A percentile compares a stretch with the other conserved stretches of the same genome.
Evolutionary conservation across 2,888 invertebrate species (phyloP).

Genomic region (Cetonia aurata): DNA sequence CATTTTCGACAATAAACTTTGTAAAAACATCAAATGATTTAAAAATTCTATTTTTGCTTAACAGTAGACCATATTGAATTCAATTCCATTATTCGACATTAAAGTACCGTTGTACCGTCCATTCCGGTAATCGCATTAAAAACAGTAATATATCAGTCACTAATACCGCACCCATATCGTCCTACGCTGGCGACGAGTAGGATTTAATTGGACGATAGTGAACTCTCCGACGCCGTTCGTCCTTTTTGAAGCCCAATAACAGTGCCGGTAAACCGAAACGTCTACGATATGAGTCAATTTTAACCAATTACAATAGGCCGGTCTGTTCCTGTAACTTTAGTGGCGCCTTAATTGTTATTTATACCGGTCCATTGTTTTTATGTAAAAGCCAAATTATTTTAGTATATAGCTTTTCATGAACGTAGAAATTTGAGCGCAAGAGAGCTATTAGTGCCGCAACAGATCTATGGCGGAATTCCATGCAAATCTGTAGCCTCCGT

Average conservation of each 20-base stretch:
- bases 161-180: slow-evolving; percentile 4
- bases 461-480: too few relatives aligned
- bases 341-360: slow-evolving; percentile 20
- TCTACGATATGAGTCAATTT: slow-evolving; percentile 16
- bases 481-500: too few relatives aligned
- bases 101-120: not conserved
- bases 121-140: slow-evolving; percentile 16
- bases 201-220: slow-evolving; percentile 15
- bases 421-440: too few relatives aligned
- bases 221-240: slow-evolving; percentile 3
- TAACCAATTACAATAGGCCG: not conserved
- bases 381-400: slow-evolving; percentile 2
- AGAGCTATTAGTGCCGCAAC: too few relatives aligned
- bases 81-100: not conserved
- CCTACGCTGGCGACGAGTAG: slow-evolving; percentile 12
- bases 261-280: slow-evolving; percentile 6
- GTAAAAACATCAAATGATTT: too few relatives aligned
- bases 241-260: not conserved
- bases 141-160: slow-evolving; percentile 19
- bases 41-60: too few relatives aligned
- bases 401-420: too few relatives aligned
- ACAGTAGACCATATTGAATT: too few relatives aligned
- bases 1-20: too few relatives aligned
- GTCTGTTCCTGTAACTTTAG: not conserved
- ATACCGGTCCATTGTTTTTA: slow-evolving; percentile 10